Conservation (phyloP, 2,888 invertebrate species). For the Onchidella celtica region DNA sequence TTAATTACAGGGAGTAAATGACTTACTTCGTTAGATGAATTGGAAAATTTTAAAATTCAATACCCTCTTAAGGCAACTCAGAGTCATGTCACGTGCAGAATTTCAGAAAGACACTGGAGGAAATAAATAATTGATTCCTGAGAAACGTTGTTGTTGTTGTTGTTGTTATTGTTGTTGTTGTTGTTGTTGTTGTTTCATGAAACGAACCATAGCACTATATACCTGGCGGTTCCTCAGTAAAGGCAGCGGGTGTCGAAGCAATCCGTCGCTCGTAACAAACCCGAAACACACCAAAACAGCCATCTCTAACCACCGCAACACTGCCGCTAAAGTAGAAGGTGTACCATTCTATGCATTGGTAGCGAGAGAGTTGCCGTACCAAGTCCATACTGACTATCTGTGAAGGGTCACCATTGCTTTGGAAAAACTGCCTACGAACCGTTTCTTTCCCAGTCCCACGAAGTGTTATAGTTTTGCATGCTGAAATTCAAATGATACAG, state of each 20-base stretch:
- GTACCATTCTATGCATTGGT: neutral
- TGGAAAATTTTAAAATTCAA: too few relatives aligned
- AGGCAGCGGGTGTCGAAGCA: neutral
- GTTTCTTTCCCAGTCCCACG: too few relatives aligned
- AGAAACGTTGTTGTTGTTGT: neutral
- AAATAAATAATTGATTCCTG: neutral
- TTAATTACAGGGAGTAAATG: too few relatives aligned
- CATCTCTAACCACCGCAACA: neutral
- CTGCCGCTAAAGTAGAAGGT: slow-evolving; percentile 8
- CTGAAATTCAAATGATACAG: too few relatives aligned
- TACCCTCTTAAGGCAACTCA: too few relatives aligned
- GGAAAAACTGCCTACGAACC: too few relatives aligned
- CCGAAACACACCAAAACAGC: slow-evolving; percentile 3
- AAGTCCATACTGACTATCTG: neutral
- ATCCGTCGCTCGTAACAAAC: neutral
- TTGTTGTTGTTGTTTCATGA: neutral
- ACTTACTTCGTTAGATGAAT: too few relatives aligned
- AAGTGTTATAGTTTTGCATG: too few relatives aligned
- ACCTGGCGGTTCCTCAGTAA: neutral
- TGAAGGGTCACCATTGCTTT: too few relatives aligned
- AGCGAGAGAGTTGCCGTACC: neutral
- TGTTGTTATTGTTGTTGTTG: neutral
- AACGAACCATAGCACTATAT: neutral
- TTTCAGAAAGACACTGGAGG: too few relatives aligned
- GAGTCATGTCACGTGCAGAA: too few relatives aligned